phyloP scores from a whole-genome alignment of 1,140 invertebrate species.

The Tetraneura akinire region DNA sequence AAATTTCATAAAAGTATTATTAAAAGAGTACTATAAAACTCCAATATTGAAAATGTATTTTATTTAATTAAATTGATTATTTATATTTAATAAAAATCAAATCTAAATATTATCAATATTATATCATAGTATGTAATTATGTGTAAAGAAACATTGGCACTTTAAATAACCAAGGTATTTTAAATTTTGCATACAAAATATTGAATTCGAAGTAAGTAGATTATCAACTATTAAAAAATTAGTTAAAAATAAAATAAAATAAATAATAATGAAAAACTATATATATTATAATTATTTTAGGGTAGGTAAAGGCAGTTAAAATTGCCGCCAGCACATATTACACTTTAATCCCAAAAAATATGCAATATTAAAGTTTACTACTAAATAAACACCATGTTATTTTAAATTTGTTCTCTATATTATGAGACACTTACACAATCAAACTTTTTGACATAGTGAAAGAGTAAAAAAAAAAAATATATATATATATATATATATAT shows the following conservation, averaged over 20 bases:
- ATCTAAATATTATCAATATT: not conserved
- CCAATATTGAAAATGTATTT: not conserved
- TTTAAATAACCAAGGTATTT: conserved; percentile 28
- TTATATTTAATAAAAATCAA: not conserved
- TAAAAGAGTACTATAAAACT: not conserved
- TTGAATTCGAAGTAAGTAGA: conserved; percentile 31
- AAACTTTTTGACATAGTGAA: conserved; percentile 49
- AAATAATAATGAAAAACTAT: conserved; percentile 50
- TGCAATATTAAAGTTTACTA: conserved; percentile 46
- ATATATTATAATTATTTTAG: conserved; percentile 46
- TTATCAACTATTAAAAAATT: conserved; percentile 36
- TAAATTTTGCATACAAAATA: conserved; percentile 35
- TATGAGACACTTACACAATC: conserved; percentile 50
- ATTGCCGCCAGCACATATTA: conserved; percentile 44
- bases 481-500: too few relatives aligned
- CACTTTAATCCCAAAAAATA: conserved; percentile 48
- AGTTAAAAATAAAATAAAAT: conserved; percentile 48
- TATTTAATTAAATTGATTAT: not conserved
- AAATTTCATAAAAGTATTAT: not conserved
- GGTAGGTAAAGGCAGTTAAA: conserved; percentile 45
- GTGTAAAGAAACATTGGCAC: not conserved
- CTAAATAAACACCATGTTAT: conserved; percentile 50
- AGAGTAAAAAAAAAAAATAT: conserved; percentile 44
- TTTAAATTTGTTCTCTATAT: conserved; percentile 52
- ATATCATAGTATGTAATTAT: not conserved